Evolutionary conservation across 2,113 vertebrate genomes (phyloP).

Genomic region (Panurus biarmicus): DNA sequence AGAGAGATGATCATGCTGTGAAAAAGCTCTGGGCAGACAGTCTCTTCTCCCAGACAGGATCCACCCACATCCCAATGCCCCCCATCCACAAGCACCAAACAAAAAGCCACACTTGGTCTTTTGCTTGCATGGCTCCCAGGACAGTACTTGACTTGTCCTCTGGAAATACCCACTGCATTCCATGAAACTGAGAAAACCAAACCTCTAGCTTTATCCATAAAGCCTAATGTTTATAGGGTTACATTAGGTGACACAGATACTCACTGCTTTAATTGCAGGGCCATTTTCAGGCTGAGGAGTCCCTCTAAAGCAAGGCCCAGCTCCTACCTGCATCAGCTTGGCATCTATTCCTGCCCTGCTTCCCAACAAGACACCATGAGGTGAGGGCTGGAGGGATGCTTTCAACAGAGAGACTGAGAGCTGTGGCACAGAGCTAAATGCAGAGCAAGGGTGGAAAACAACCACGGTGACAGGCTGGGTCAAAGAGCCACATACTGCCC

Average conservation of each 20-base stretch:
- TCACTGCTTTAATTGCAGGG: not conserved
- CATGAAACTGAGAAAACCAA: not conserved
- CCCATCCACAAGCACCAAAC: not conserved
- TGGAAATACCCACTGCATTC: not conserved
- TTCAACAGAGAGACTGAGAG: accelerated
- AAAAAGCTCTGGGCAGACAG: not conserved
- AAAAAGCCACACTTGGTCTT: not conserved
- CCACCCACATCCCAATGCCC: not conserved
- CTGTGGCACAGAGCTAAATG: not conserved
- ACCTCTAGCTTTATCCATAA: not conserved
- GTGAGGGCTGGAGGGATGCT: not conserved
- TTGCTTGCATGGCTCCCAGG: accelerated
- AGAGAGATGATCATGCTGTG: not conserved
- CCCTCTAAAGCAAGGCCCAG: not conserved
- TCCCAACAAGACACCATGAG: accelerated
- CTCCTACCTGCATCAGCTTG: not conserved
- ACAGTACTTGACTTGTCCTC: not conserved
- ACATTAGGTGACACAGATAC: not conserved
- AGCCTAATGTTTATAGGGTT: not conserved
- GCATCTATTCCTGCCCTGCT: not conserved
- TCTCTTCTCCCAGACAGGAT: not conserved
- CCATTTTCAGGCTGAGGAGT: not conserved
- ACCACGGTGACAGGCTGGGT: not conserved
- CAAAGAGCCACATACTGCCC: not conserved
- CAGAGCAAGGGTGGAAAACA: not conserved